Conservation (phyloP, 2,888 invertebrate genomes). For the Enchytraeus crypticus region DNA sequence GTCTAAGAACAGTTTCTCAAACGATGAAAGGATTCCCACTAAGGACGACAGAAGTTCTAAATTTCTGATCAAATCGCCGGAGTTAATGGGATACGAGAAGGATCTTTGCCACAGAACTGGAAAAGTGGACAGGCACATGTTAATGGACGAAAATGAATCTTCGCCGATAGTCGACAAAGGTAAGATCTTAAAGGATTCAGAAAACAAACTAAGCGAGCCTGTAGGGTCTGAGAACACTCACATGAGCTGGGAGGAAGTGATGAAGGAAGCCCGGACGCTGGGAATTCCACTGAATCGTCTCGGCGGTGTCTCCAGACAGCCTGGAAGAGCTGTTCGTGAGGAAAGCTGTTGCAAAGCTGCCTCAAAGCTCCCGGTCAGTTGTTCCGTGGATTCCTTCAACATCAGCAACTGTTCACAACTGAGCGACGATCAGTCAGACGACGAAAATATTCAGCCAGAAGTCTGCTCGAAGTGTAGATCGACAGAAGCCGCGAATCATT, state of each 20-base stretch:
- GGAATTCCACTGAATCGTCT: constrained; percentile 22
- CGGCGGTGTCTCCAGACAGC: no score
- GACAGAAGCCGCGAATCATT: background rate
- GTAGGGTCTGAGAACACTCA: constrained; percentile 22
- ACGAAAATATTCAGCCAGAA: background rate
- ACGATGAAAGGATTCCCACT: no score
- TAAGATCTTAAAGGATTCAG: no score
- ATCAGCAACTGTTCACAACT: background rate
- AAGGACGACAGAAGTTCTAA: no score
- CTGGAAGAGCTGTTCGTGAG: background rate
- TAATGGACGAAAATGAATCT: no score
- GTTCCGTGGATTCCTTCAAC: background rate
- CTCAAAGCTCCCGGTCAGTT: background rate
- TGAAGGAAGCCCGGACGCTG: constrained; percentile 20
- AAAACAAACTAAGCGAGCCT: no score
- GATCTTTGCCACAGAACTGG: no score
- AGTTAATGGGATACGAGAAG: no score
- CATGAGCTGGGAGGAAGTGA: constrained; percentile 26
- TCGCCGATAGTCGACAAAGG: no score
- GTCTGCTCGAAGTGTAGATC: background rate
- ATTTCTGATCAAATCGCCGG: no score
- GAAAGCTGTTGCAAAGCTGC: background rate
- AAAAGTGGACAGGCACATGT: no score
- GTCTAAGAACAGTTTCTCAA: no score
- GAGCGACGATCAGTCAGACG: background rate